Base-by-base conservation (phyloP, 1,140 invertebrate species). In the Sminthurinus signatus region DNA sequence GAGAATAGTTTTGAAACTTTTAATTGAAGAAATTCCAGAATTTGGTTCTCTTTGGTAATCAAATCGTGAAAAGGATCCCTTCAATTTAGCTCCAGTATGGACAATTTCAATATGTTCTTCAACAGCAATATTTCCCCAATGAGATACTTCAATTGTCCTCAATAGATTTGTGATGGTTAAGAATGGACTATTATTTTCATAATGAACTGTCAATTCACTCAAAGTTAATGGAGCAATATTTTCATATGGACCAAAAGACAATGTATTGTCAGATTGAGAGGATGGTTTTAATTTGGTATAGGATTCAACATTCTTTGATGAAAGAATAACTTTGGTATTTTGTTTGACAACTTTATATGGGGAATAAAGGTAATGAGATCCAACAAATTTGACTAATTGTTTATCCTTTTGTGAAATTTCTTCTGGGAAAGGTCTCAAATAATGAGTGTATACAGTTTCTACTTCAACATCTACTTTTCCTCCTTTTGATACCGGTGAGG, bases 61-160 rank as follows among this genome's bases (percentile, higher is more conserved):
- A 78, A 96, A 96, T 62, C 85, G 73, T 15, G 94, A 97, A 76
- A 98, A 98, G n/a, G 92, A 84, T 4, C 95, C 95, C 66, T 91
- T 96, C 0, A 99, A 77, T 65, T 85, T 82, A 14, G 97, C 96
- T 28, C 97, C 97, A 56, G 87, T 88, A 74, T 99, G 96, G 21
- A 86, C 76, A 65, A 99, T 80, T 74, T 98, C 90, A 74, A 98
- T 85, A 0, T 86, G 85, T 75, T 99, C 96, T 75, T 98, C 93
- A 2, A 99, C 82, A 67, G 96, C 95, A 76, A 99, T 94, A 73
- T 98, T 98, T 19, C 96, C 96, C 97, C 97, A 99, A 76, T 98
- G 96, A 0, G 96, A 99, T 1, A 99, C 83, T 79, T 99, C 96
- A 73, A 99, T 91, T 0, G 85, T 78, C 39, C 97, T 82, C 62